Base-by-base conservation (phyloP, 2,888 invertebrate species). In the Heliconius ismenius region DNA sequence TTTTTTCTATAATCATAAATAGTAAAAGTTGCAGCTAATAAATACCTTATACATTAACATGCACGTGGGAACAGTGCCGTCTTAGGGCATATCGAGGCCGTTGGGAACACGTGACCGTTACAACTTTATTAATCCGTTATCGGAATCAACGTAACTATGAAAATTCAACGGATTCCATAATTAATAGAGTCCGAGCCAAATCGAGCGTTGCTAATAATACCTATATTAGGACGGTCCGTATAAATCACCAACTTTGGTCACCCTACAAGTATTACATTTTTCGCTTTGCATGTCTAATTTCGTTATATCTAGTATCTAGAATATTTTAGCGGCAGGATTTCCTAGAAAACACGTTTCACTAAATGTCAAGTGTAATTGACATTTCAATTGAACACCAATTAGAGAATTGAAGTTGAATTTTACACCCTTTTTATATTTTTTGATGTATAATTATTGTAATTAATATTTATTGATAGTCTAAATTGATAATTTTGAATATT, bases 121-220 rank as follows among this genome's bases (percentile, higher is more conserved):
- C 18, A 63, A 32, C 63, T 32, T 63, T 63, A 63, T 28, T 63
- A 63, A 63, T 63, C 63, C 21, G 18, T 21, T 21, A 21, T 54
- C 2, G 21, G 7, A 9, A 54, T 21, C 54, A n/a, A 54, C 21
- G 7, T 54, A 9, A 18, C 54, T 7, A 9, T 21, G 18, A 54
- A 54, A 54, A 21, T 54, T 54, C 21, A 54, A 21, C 9, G 54
- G 54, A n/a, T 54, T 84, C 86, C 85, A 85, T 89, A 88, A 91
- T 86, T 89, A 86, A 89, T 84, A 81, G 88, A 81, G 88, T 82
- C 87, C 87, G 83, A 80, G 86, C 88, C 90, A 89, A 92, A 91
- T 92, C 91, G 90, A 85, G 86, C 82, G 90, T 88, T 82, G 90
- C 86, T 92, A 91, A 92, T 11, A 36, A 65, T 13, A 32, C 32